phyloP scores from a whole-genome alignment of 2,113 vertebrate species.

The Ictalurus furcatus region DNA sequence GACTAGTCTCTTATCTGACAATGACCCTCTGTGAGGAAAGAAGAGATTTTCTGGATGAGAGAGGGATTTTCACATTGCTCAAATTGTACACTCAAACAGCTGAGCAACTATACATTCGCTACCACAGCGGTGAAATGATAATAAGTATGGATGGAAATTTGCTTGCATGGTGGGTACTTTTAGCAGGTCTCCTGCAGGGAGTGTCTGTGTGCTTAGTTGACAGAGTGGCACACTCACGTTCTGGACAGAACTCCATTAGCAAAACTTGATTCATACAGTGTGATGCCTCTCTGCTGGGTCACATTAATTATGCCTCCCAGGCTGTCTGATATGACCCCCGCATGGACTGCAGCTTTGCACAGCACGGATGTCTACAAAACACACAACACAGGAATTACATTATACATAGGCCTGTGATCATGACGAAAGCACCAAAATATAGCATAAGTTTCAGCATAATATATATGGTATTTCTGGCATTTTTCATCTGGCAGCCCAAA shows the following conservation, averaged over 20 bases:
- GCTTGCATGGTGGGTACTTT: slow-evolving; percentile 9
- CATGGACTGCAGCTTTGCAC: slow-evolving; percentile 83
- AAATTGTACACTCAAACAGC: background rate
- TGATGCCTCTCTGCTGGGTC: slow-evolving; percentile 76
- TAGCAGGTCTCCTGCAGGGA: background rate
- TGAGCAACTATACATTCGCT: slow-evolving; percentile 4
- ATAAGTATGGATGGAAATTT: background rate
- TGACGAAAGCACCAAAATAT: background rate
- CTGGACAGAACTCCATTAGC: slow-evolving; percentile 83
- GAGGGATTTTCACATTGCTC: background rate
- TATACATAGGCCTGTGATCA: background rate
- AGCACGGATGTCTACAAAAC: slow-evolving; percentile 79
- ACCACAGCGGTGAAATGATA: background rate
- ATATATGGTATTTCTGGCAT: background rate
- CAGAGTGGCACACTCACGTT: slow-evolving; percentile 68
- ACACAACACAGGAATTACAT: background rate
- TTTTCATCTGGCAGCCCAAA: background rate
- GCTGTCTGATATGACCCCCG: slow-evolving; percentile 74
- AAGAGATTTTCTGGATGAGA: background rate
- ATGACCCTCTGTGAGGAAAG: slow-evolving; percentile 73
- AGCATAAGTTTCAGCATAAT: background rate
- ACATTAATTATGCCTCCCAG: slow-evolving; percentile 76
- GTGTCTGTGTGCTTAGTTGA: background rate
- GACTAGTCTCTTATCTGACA: slow-evolving; percentile 83
- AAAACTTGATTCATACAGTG: slow-evolving; percentile 79